Conservation (phyloP, 2,888 invertebrate genomes). For the Chydorus sphaericus region DNA sequence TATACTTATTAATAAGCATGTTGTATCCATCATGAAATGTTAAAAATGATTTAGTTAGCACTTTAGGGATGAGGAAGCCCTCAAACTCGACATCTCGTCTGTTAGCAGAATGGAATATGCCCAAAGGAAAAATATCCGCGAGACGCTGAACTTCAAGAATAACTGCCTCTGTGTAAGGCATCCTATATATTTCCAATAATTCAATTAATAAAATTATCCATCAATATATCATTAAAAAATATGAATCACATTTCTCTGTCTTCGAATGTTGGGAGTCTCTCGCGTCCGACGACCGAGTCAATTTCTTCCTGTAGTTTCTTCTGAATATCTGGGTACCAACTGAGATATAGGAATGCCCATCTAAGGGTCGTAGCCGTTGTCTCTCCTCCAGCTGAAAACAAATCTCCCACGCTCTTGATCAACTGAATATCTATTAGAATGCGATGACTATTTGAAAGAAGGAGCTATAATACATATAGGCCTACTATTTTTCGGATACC, state of each 20-base stretch:
- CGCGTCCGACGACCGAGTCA: constrained; percentile 7
- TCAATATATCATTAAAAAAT: background rate
- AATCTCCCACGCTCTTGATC: background rate
- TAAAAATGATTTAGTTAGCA: too few relatives aligned
- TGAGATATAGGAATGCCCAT: background rate
- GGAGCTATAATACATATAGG: too few relatives aligned
- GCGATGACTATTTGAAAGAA: too few relatives aligned
- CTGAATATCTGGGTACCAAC: background rate
- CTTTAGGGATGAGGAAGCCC: constrained; percentile 3
- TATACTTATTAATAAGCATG: background rate
- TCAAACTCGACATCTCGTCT: background rate
- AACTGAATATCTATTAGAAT: constrained; percentile 5
- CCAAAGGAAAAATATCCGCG: constrained; percentile 9
- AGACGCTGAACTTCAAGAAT: constrained; percentile 11
- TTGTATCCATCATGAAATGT: too few relatives aligned
- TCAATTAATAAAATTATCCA: too few relatives aligned
- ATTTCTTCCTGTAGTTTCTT: background rate
- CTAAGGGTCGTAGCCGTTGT: constrained; percentile 7
- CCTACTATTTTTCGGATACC: too few relatives aligned
- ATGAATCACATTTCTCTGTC: background rate
- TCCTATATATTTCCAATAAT: too few relatives aligned
- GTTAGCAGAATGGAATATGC: background rate
- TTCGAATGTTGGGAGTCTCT: background rate
- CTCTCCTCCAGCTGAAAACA: constrained; percentile 9
- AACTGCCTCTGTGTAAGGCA: constrained; percentile 12